Percentiles rank a stretch among this genome's conserved stretches.
Evolutionary conservation across 2,797 vertebrate genomes (phyloP).

Genomic region (Pogonophryne albipinna): DNA sequence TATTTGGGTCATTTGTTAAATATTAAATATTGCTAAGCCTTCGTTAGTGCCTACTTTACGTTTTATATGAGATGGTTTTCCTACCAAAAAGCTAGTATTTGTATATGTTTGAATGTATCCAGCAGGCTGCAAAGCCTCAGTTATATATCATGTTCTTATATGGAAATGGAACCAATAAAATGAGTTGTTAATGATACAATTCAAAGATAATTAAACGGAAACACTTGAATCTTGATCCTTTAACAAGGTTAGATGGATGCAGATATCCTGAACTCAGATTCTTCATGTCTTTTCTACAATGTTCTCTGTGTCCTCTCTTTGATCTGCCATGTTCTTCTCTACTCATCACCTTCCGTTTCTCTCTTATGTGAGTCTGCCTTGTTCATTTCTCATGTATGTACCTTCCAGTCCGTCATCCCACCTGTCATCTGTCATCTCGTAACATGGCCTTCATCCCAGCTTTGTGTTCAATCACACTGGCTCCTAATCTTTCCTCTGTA

Average conservation of each 20-base stretch:
- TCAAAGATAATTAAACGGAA: constrained; percentile 6
- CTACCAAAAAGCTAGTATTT: too few species aligned
- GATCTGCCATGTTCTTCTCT: constrained; percentile 26
- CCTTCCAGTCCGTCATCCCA: constrained; percentile 29
- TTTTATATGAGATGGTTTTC: too few species aligned
- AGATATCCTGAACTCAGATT: neutral
- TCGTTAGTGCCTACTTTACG: too few species aligned
- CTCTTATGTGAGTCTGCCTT: constrained; percentile 22
- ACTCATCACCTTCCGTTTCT: constrained; percentile 30
- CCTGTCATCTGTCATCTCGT: constrained; percentile 34
- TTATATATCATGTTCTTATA: too few species aligned
- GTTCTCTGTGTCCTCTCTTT: constrained; percentile 27
- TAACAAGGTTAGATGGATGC: neutral
- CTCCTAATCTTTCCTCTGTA: constrained; percentile 10
- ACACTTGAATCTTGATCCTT: constrained; percentile 4
- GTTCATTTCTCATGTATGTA: constrained; percentile 43
- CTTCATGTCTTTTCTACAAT: constrained; percentile 6
- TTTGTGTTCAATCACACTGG: constrained; percentile 17
- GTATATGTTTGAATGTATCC: too few species aligned
- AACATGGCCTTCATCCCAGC: constrained; percentile 20
- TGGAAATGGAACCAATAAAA: too few species aligned
- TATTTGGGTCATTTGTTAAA: too few species aligned
- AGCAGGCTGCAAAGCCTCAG: too few species aligned
- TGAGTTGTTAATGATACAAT: too few species aligned
- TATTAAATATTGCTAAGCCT: too few species aligned